Percentiles rank a stretch among this genome's conserved stretches.
Conservation (phyloP, 2,113 vertebrate genomes). For the Leucopsar rothschildi region DNA sequence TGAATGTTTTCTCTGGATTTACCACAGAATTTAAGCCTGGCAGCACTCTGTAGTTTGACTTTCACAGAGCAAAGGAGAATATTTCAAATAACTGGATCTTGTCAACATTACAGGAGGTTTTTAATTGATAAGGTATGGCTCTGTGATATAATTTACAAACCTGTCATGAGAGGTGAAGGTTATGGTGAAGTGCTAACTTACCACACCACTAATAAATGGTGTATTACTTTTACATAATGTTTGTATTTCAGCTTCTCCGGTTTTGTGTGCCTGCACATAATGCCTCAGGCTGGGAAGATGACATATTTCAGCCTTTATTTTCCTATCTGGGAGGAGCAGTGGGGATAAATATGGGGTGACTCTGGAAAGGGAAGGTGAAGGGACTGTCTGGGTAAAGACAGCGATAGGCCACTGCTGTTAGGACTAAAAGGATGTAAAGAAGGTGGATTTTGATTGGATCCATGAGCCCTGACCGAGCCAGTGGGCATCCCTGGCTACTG, state of each 20-base stretch:
- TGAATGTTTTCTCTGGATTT: neutral
- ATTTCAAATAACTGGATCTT: neutral
- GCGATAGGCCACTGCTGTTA: accelerated
- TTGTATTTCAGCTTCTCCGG: neutral
- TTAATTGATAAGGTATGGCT: neutral
- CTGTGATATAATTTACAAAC: neutral
- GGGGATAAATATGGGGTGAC: neutral
- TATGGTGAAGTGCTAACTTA: neutral
- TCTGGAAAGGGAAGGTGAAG: neutral
- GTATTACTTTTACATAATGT: neutral
- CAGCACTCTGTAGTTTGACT: neutral
- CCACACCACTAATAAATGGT: neutral
- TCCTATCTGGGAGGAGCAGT: neutral
- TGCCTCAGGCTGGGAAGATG: neutral
- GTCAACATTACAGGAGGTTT: neutral
- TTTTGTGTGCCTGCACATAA: neutral
- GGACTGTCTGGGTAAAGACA: neutral
- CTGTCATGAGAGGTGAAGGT: neutral
- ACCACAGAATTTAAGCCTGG: neutral
- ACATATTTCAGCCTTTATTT: neutral
- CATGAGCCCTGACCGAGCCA: neutral
- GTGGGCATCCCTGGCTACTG: neutral
- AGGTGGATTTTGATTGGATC: neutral
- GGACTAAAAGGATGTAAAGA: neutral
- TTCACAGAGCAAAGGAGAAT: neutral